Evolutionary conservation across 1,140 invertebrate genomes (phyloP).

Genomic region (Steinernema feltiae): DNA sequence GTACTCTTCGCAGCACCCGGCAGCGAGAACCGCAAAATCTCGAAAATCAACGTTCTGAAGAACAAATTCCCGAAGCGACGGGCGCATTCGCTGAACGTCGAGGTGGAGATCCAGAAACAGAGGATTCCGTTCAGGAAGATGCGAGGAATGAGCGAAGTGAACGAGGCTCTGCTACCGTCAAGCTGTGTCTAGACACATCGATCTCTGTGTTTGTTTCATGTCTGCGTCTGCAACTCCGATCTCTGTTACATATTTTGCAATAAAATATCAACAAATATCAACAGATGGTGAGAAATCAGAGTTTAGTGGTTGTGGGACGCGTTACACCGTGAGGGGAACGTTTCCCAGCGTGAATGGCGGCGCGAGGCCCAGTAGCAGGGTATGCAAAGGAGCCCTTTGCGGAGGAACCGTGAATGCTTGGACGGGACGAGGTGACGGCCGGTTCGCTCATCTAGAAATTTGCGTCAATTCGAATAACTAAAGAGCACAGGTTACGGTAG

Average conservation of each 20-base stretch:
- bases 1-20: neutral
- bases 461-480: too few species aligned
- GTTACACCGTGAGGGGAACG: too few species aligned
- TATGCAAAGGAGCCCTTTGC: too few species aligned
- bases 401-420: too few species aligned
- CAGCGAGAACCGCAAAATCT: neutral
- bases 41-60: constrained; percentile 3
- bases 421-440: too few species aligned
- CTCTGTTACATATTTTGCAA: neutral
- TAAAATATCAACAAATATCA: neutral
- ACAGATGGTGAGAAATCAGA: too few species aligned
- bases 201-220: neutral
- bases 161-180: neutral
- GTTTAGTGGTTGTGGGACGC: too few species aligned
- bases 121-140: neutral
- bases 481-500: too few species aligned
- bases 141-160: constrained; percentile 2
- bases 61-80: neutral
- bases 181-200: neutral
- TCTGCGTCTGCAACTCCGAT: neutral
- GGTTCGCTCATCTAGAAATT: too few species aligned
- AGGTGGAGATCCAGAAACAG: neutral
- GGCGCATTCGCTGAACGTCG: neutral
- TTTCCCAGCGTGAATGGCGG: too few species aligned
- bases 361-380: too few species aligned